phyloP scores from a whole-genome alignment of 2,113 vertebrate genomes.

The Perca fluviatilis region DNA sequence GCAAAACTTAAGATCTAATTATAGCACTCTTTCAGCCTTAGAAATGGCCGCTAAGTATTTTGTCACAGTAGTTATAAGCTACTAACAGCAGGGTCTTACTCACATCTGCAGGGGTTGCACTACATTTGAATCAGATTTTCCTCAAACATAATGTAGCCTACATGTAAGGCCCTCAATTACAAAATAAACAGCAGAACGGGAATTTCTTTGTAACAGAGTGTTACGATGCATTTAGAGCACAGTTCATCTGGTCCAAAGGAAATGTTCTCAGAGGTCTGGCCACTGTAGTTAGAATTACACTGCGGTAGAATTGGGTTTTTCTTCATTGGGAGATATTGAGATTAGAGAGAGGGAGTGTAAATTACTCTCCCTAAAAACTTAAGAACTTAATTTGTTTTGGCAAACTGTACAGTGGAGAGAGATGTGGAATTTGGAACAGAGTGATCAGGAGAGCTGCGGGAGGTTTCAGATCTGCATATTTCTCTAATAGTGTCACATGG shows the following conservation, averaged over 20 bases:
- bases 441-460: constrained; percentile 40
- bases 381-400: constrained; percentile 70
- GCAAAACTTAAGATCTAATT: neutral
- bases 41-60: constrained; percentile 28
- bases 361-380: constrained; percentile 57
- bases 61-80: constrained; percentile 10
- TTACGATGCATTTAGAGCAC: constrained; percentile 55
- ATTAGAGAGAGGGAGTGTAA: constrained; percentile 33
- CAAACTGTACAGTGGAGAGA: constrained; percentile 41
- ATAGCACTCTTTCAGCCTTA: neutral
- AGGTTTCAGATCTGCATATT: constrained; percentile 59
- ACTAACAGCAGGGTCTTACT: constrained; percentile 14
- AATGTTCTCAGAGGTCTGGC: constrained; percentile 33
- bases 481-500: constrained; percentile 43
- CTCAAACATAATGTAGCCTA: constrained; percentile 27
- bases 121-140: constrained; percentile 48
- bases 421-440: constrained; percentile 49
- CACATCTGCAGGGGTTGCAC: constrained; percentile 49
- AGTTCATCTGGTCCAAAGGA: constrained; percentile 53
- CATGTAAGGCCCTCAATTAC: constrained; percentile 45
- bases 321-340: constrained; percentile 34
- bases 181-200: constrained; percentile 56
- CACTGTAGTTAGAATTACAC: constrained; percentile 38
- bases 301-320: constrained; percentile 12
- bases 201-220: constrained; percentile 48